Evolutionary conservation across 2,888 invertebrate genomes (phyloP).

Genomic region (Hipparchia semele): DNA sequence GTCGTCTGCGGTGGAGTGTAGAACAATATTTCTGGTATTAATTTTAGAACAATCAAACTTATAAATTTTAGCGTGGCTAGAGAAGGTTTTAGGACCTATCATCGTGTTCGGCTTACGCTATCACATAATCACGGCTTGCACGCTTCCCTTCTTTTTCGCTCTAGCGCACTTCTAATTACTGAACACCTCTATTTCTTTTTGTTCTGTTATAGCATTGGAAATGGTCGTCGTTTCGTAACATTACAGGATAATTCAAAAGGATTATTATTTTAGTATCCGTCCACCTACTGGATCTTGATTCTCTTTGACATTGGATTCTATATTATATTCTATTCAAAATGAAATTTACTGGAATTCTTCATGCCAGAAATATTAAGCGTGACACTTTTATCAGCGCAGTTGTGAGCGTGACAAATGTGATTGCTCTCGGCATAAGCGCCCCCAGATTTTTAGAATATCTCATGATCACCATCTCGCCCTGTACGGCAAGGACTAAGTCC

Average conservation of each 20-base stretch:
- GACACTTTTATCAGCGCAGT: too few relatives aligned
- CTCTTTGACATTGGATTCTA: background rate
- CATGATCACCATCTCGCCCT: too few relatives aligned
- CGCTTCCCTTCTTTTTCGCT: constrained; percentile 27
- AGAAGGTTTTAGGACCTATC: background rate
- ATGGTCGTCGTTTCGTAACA: background rate
- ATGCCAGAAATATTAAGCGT: too few relatives aligned
- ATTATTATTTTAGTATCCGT: background rate
- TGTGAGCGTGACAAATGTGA: too few relatives aligned
- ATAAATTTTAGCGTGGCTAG: constrained; percentile 3
- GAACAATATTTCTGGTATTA: background rate
- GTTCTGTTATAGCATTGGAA: background rate
- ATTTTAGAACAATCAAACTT: too few relatives aligned
- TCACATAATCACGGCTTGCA: constrained; percentile 31
- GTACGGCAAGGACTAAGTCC: background rate
- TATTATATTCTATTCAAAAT: too few relatives aligned
- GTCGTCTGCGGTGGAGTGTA: too few relatives aligned
- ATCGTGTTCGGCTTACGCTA: constrained; percentile 18
- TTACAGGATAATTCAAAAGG: background rate
- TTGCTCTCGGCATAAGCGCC: too few relatives aligned
- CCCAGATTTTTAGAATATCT: too few relatives aligned
- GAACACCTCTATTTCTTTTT: background rate
- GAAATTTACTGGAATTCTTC: background rate
- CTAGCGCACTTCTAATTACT: constrained; percentile 6
- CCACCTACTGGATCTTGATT: background rate